These are phyloP conservation scores for Itoplectis maculator DNA, from an alignment of 2,888 invertebrate species.

Conservation along the genomic window DNA sequence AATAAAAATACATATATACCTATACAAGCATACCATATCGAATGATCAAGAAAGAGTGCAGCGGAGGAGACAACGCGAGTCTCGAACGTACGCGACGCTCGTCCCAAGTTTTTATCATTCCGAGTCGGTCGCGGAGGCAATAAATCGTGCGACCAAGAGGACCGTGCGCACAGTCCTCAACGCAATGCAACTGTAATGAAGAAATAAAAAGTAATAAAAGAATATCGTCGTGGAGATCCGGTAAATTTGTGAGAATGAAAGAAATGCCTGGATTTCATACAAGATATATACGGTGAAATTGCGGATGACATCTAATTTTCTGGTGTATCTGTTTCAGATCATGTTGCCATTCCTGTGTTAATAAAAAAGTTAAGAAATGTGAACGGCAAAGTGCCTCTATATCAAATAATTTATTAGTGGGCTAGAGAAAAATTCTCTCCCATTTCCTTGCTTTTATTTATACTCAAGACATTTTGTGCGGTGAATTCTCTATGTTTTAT, in stretches of 20 bases:
- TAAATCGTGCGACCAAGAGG: slow-evolving; percentile 68
- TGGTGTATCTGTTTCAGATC: background rate
- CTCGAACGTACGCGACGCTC: slow-evolving; percentile 47
- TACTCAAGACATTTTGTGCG: no score
- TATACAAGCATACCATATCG: slow-evolving; percentile 18
- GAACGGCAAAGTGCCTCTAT: background rate
- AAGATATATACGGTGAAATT: slow-evolving; percentile 5
- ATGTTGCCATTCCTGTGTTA: background rate
- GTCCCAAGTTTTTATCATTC: slow-evolving; percentile 52
- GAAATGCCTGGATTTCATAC: slow-evolving; percentile 31
- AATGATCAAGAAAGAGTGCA: slow-evolving; percentile 8
- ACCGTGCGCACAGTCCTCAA: slow-evolving; percentile 41
- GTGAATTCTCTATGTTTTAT: no score
- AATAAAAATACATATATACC: slow-evolving; percentile 56
- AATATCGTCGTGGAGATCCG: slow-evolving; percentile 55
- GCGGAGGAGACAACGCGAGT: slow-evolving; percentile 55
- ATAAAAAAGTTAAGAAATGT: background rate
- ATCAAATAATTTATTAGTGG: background rate
- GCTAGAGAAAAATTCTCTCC: background rate
- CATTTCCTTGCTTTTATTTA: no score
- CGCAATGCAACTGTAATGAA: slow-evolving; percentile 52
- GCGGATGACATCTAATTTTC: background rate
- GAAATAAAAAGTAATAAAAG: slow-evolving; percentile 63
- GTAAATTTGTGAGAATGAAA: slow-evolving; percentile 52
- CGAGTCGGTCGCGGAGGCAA: slow-evolving; percentile 48